A percentile compares a stretch with the other conserved stretches of the same genome.
These are phyloP conservation scores for Sarcoramphus papa DNA, from an alignment of 2,797 vertebrate genomes.

Conservation along the genomic window DNA sequence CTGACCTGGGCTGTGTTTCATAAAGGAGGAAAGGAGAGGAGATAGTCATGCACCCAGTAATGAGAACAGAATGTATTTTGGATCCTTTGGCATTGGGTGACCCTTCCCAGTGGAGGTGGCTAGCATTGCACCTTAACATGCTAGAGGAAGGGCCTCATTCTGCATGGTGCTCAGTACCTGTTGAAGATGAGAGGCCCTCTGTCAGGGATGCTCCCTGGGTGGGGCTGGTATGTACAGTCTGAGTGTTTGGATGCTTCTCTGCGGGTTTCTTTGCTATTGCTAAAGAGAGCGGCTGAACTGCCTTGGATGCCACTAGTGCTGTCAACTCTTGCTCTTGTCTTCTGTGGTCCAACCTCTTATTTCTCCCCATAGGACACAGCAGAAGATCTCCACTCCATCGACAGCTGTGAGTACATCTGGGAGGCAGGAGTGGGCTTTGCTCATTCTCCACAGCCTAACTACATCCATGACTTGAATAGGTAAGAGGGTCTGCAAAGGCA, in stretches of 20 bases:
- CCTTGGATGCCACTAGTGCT: background rate
- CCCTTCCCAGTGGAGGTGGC: background rate
- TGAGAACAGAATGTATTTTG: background rate
- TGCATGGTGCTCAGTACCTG: background rate
- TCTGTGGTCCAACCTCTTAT: background rate
- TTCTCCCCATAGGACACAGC: conserved; percentile 81
- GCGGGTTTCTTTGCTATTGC: background rate
- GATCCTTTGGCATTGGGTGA: background rate
- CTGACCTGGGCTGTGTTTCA: background rate
- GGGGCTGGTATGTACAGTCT: background rate
- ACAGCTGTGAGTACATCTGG: conserved; percentile 99
- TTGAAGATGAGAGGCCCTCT: background rate
- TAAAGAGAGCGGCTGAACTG: background rate
- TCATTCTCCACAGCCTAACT: conserved; percentile 93
- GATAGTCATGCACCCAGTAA: background rate
- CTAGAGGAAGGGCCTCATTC: background rate
- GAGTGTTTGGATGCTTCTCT: background rate
- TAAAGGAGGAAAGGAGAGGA: background rate
- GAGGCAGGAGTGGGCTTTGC: conserved; percentile 98
- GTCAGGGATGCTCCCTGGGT: background rate
- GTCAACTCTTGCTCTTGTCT: background rate
- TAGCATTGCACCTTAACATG: background rate
- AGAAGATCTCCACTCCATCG: conserved; percentile 94
- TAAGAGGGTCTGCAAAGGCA: conserved; percentile 64
- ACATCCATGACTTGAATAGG: conserved; percentile 95